Conservation (phyloP, 2,797 vertebrate species). For the Tenualosa thibaudeaui region DNA sequence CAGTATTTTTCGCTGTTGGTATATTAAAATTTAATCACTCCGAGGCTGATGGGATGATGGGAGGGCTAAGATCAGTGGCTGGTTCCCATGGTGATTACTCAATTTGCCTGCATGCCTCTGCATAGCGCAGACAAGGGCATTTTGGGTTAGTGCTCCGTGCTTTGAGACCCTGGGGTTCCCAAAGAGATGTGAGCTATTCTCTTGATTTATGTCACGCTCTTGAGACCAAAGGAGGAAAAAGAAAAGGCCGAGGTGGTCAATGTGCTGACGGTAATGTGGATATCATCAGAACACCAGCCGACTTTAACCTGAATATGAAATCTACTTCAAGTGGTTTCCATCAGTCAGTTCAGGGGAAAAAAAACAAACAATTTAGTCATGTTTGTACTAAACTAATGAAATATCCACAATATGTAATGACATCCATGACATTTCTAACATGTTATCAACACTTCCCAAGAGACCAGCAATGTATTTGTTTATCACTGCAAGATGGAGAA, state of each 20-base stretch:
- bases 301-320: not conserved
- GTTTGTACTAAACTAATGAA: not conserved
- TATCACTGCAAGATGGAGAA: slow-evolving; percentile 12
- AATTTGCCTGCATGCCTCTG: not conserved
- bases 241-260: not conserved
- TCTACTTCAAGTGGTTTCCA: not conserved
- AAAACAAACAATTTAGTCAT: not conserved
- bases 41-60: slow-evolving; percentile 16
- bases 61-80: slow-evolving; percentile 5
- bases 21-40: slow-evolving; percentile 9
- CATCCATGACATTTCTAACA: not conserved
- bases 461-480: not conserved
- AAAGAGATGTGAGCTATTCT: slow-evolving; percentile 2
- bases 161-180: not conserved
- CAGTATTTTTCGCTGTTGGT: not conserved
- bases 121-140: not conserved
- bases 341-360: not conserved
- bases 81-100: slow-evolving; percentile 7
- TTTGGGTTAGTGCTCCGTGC: not conserved
- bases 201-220: not conserved
- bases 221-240: not conserved
- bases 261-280: not conserved
- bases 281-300: not conserved
- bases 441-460: not conserved
- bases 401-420: not conserved